Conservation (phyloP, 2,113 vertebrate species). For the Psettodes erumei region DNA sequence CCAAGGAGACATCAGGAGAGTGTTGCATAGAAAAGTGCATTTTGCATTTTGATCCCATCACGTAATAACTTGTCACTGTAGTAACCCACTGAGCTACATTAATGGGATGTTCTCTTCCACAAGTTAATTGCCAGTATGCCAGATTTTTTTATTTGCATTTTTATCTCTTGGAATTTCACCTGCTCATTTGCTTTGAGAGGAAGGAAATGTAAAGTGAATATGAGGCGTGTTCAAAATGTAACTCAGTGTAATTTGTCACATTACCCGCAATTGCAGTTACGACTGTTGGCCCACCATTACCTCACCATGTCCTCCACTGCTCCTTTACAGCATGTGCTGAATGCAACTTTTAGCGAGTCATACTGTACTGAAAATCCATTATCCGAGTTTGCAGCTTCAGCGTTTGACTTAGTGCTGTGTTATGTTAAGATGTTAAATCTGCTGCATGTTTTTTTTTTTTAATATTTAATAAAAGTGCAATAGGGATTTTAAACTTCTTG, state of each 20-base stretch:
- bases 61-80: no score
- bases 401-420: constrained; percentile 15
- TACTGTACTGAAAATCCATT: constrained; percentile 4
- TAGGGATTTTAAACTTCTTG: constrained; percentile 18
- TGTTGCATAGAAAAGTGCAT: background rate
- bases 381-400: constrained; percentile 30
- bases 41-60: background rate
- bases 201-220: background rate
- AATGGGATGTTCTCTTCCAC: background rate
- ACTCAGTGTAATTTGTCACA: background rate
- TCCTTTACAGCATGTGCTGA: constrained; percentile 13
- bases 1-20: background rate
- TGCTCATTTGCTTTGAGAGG: background rate
- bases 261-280: background rate
- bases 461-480: constrained; percentile 71
- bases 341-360: constrained; percentile 10
- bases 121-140: background rate
- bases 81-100: background rate
- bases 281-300: background rate
- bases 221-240: background rate
- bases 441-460: constrained; percentile 51
- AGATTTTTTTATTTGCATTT: background rate
- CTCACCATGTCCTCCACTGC: constrained; percentile 14
- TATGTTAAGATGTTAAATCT: constrained; percentile 17
- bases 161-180: background rate